These are phyloP conservation scores for Lemur catta DNA, from an alignment of 2,797 vertebrate genomes.

Conservation along the genomic window DNA sequence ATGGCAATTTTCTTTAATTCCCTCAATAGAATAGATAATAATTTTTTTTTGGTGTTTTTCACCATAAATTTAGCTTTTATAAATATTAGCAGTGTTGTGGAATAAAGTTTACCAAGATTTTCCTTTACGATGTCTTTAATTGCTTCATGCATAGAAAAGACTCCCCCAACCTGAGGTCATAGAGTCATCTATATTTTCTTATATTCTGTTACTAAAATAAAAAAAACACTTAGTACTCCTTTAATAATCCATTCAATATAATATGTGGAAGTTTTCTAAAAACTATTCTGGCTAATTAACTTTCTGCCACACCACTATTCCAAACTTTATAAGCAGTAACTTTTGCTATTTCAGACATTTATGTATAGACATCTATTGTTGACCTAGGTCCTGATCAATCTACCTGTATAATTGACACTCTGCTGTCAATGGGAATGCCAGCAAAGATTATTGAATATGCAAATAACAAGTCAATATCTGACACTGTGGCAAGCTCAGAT, in stretches of 20 bases:
- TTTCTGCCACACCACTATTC: background rate
- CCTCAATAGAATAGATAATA: background rate
- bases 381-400: slow-evolving; percentile 8
- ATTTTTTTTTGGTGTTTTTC: background rate
- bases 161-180: fast-evolving
- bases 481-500: background rate
- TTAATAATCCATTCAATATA: background rate
- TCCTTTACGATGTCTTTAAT: background rate
- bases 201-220: background rate
- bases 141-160: background rate
- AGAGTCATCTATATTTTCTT: background rate
- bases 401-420: slow-evolving; percentile 23
- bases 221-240: background rate
- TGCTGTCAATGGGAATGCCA: background rate
- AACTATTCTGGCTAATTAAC: background rate
- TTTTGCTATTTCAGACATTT: background rate
- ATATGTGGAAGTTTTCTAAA: background rate
- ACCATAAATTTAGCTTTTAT: background rate
- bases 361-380: background rate
- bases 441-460: slow-evolving; percentile 43
- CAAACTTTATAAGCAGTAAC: background rate
- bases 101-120: background rate
- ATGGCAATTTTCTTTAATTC: background rate
- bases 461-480: slow-evolving; percentile 54
- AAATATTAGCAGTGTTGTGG: background rate